A percentile compares a stretch with the other conserved stretches of the same genome.
Evolutionary conservation across 2,113 vertebrate species (phyloP).

Genomic region (Paracanthobrama guichenoti): DNA sequence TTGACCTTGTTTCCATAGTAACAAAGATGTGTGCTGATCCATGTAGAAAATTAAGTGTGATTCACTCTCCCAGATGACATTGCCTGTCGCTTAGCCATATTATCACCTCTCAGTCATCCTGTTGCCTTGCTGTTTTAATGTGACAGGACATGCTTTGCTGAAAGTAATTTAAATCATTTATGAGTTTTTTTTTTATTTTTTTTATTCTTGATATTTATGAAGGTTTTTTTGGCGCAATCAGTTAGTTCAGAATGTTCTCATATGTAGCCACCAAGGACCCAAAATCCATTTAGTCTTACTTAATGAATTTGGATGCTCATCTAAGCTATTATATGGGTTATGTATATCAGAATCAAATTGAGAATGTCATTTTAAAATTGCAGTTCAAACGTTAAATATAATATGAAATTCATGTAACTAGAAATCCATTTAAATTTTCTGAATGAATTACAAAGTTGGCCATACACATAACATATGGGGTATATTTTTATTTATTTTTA

Average conservation of each 20-base stretch:
- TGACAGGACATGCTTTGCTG: background rate
- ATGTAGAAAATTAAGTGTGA: conserved; percentile 25
- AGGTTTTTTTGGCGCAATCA: background rate
- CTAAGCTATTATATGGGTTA: no score
- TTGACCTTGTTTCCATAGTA: conserved; percentile 39
- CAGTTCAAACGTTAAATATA: no score
- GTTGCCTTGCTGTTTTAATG: conserved; percentile 1
- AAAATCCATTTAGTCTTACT: background rate
- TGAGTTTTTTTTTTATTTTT: background rate
- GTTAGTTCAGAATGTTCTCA: background rate
- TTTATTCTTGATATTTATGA: background rate
- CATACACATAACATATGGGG: no score
- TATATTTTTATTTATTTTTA: no score
- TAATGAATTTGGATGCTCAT: no score
- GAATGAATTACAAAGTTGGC: no score
- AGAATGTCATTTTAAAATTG: no score
- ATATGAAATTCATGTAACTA: no score
- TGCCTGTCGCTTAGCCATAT: conserved; percentile 16
- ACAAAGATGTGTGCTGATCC: conserved; percentile 15
- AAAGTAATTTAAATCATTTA: conserved; percentile 13
- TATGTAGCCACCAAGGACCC: background rate
- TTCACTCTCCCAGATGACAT: conserved; percentile 41
- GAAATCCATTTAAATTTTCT: no score
- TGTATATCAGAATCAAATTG: no score
- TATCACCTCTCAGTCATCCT: conserved; percentile 20